These are phyloP conservation scores for Hexactinellida sp. DNA, from an alignment of 37 sponge, comb jelly and placozoan genomes.

Conservation along the genomic window DNA sequence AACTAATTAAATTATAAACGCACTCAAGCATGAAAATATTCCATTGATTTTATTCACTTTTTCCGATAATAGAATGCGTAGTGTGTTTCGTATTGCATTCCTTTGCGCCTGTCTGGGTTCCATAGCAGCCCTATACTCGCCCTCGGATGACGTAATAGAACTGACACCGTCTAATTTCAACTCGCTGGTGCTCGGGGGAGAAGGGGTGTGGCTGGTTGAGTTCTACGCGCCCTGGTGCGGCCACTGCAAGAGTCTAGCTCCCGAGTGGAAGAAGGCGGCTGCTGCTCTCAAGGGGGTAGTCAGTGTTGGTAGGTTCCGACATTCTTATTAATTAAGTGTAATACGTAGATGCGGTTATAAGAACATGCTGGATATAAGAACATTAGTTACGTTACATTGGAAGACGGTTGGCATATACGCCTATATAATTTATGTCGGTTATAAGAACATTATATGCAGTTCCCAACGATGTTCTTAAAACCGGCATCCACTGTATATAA, in stretches of 20 bases:
- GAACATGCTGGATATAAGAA: no score
- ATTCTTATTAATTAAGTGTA: no score
- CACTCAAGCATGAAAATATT: no score
- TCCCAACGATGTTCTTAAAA: no score
- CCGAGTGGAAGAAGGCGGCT: conserved; percentile 96
- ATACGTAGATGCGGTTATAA: no score
- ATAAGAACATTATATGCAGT: no score
- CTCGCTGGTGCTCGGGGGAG: conserved; percentile 48
- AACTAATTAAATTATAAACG: no score
- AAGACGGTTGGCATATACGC: no score
- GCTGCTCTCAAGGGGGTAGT: conserved; percentile 51
- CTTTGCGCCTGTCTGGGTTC: neutral
- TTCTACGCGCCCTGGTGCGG: conserved; percentile 99
- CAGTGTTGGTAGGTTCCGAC: neutral
- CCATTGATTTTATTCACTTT: no score
- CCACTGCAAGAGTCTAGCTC: conserved; percentile 81
- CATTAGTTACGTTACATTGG: no score
- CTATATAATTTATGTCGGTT: no score
- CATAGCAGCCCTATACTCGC: conserved; percentile 40
- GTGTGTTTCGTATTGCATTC: neutral
- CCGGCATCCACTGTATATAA: no score
- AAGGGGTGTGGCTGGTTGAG: conserved; percentile 87
- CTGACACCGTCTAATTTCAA: conserved; percentile 79
- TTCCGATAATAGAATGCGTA: neutral
- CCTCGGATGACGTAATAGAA: conserved; percentile 55